These are phyloP conservation scores for Coboldia fuscipes DNA, from an alignment of 1,140 invertebrate species.

Conservation along the genomic window DNA sequence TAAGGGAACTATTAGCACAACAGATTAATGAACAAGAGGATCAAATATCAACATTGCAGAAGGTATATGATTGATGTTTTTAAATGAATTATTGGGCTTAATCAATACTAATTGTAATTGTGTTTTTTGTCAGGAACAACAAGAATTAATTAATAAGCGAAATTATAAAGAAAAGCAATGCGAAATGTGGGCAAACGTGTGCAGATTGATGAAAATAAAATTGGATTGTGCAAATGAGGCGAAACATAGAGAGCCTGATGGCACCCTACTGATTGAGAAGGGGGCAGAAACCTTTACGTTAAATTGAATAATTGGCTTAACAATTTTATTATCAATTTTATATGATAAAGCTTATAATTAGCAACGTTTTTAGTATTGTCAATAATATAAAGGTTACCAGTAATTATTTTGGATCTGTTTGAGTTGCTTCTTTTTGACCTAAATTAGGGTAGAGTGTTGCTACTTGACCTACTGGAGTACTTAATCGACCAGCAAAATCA, in stretches of 20 bases:
- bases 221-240: slow-evolving; percentile 1
- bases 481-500: slow-evolving; percentile 58
- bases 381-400: too few relatives aligned
- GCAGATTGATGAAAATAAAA: slow-evolving; percentile 3
- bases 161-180: slow-evolving; percentile 1
- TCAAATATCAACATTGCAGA: background rate
- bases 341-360: too few relatives aligned
- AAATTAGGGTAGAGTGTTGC: slow-evolving; percentile 63
- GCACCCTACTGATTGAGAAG: slow-evolving; percentile 1
- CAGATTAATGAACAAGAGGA: slow-evolving; percentile 3
- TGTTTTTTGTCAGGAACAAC: background rate
- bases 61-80: slow-evolving; percentile 1
- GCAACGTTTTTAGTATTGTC: too few relatives aligned
- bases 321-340: too few relatives aligned
- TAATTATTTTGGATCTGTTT: slow-evolving; percentile 6
- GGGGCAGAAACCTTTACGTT: slow-evolving; percentile 4
- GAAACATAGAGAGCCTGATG: slow-evolving; percentile 1
- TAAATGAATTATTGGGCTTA: background rate
- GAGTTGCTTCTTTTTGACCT: slow-evolving; percentile 22
- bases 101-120: background rate
- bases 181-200: slow-evolving; percentile 2
- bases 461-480: slow-evolving; percentile 34
- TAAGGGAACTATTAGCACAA: slow-evolving; percentile 1
- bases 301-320: slow-evolving; percentile 3
- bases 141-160: background rate